A percentile compares a stretch with the other conserved stretches of the same genome.
Evolutionary conservation across 2,888 invertebrate species (phyloP).

Genomic region (Apomyelois bistriatella): DNA sequence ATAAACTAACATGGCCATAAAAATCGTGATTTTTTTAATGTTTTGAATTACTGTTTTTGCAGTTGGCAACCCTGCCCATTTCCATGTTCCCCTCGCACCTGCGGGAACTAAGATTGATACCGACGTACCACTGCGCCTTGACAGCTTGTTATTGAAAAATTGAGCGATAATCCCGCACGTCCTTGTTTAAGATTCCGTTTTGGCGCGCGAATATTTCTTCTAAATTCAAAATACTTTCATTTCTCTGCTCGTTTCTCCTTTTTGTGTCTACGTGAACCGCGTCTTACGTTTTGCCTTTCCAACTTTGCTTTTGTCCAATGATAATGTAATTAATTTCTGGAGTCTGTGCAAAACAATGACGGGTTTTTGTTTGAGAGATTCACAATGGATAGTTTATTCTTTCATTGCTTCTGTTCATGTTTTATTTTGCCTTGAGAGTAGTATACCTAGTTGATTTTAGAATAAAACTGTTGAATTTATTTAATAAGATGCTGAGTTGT

Average conservation of each 20-base stretch:
- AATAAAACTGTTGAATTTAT: too few relatives aligned
- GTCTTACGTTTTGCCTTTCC: neutral
- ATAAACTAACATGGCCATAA: too few relatives aligned
- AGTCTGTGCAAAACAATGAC: neutral
- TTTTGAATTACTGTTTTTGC: too few relatives aligned
- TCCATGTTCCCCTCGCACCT: conserved; percentile 40
- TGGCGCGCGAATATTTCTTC: conserved; percentile 17
- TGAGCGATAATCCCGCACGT: conserved; percentile 67
- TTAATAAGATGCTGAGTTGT: too few relatives aligned
- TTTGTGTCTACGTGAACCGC: neutral
- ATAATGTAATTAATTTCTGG: neutral
- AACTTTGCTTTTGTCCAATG: neutral
- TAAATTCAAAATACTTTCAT: conserved; percentile 8
- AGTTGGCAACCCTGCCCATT: conserved; percentile 18
- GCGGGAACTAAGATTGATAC: conserved; percentile 69
- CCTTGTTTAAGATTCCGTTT: conserved; percentile 54
- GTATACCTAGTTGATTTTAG: too few relatives aligned
- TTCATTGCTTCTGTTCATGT: neutral
- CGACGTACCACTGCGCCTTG: conserved; percentile 48
- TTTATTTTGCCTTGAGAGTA: too few relatives aligned
- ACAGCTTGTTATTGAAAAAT: conserved; percentile 75
- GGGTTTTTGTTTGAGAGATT: neutral
- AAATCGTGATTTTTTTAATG: too few relatives aligned
- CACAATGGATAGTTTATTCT: neutral
- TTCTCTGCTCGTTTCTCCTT: neutral